Evolutionary conservation across 1,140 invertebrate species (phyloP).

Genomic region (Drosophila insularis): DNA sequence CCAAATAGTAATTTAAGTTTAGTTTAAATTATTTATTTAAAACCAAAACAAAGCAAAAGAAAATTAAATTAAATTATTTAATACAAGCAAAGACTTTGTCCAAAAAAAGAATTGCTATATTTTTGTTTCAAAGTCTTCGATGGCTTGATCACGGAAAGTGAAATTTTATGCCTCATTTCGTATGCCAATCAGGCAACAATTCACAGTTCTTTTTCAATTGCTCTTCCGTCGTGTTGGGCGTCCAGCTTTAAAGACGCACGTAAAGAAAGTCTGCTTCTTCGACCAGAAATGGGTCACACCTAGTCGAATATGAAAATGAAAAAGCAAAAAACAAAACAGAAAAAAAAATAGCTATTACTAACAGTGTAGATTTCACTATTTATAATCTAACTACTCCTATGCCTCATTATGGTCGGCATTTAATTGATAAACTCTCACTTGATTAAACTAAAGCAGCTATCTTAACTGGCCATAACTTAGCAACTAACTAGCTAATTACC

Average conservation of each 20-base stretch:
- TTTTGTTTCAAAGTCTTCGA: slow-evolving; percentile 1
- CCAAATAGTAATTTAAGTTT: slow-evolving; percentile 80
- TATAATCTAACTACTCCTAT: slow-evolving; percentile 12
- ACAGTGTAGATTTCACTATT: slow-evolving; percentile 51
- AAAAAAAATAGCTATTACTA: slow-evolving; percentile 20
- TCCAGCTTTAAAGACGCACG: background rate
- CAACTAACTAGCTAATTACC: slow-evolving; percentile 19
- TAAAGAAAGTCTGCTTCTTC: slow-evolving; percentile 52
- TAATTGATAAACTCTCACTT: slow-evolving; percentile 80
- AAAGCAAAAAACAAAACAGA: slow-evolving; percentile 11
- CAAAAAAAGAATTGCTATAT: slow-evolving; percentile 16
- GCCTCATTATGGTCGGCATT: slow-evolving; percentile 53
- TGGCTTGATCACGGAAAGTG: slow-evolving; percentile 50
- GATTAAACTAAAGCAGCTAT: slow-evolving; percentile 44
- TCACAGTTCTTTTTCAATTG: slow-evolving; percentile 65
- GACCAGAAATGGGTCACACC: slow-evolving; percentile 51
- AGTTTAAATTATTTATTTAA: slow-evolving; percentile 80
- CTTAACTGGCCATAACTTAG: background rate
- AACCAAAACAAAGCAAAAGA: background rate
- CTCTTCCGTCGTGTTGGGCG: slow-evolving; percentile 44
- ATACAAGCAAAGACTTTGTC: slow-evolving; percentile 32
- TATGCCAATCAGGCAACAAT: slow-evolving; percentile 53
- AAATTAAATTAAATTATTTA: slow-evolving; percentile 40
- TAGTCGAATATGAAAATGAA: slow-evolving; percentile 10
- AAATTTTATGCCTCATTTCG: slow-evolving; percentile 58